These are phyloP conservation scores for Rhabdophis nuchalis DNA, from an alignment of 2,797 vertebrate species.

Conservation along the genomic window DNA sequence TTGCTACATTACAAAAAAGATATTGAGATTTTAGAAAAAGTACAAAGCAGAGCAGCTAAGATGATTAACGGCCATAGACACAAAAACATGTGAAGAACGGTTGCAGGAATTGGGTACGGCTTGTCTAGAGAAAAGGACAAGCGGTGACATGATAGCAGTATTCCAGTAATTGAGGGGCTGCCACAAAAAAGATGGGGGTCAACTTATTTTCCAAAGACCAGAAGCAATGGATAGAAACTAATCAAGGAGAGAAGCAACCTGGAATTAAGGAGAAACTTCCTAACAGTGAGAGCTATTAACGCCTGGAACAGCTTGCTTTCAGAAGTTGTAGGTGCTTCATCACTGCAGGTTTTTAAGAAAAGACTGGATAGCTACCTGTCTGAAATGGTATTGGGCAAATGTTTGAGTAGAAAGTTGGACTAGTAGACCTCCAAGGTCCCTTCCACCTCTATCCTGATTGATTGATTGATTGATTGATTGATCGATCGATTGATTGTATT, in stretches of 20 bases:
- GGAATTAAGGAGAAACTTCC: background rate
- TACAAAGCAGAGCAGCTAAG: background rate
- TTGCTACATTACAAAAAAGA: background rate
- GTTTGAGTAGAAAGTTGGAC: background rate
- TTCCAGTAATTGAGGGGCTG: background rate
- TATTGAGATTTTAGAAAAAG: background rate
- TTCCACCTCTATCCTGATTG: background rate
- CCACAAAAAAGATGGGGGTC: background rate
- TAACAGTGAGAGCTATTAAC: background rate
- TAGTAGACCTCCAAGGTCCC: background rate
- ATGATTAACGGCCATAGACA: background rate
- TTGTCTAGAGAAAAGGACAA: background rate
- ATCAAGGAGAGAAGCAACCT: background rate
- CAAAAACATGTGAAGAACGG: background rate
- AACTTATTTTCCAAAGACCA: background rate
- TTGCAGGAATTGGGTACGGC: background rate
- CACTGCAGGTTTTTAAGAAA: background rate
- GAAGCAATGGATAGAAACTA: background rate
- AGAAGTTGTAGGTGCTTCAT: background rate
- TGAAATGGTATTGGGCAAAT: background rate
- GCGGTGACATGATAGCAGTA: background rate
- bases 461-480: background rate
- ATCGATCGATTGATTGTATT: background rate
- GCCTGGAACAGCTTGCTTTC: background rate
- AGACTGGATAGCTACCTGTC: background rate